Conservation (phyloP, 2,888 invertebrate species). For the Drosophila nr. fundita region DNA sequence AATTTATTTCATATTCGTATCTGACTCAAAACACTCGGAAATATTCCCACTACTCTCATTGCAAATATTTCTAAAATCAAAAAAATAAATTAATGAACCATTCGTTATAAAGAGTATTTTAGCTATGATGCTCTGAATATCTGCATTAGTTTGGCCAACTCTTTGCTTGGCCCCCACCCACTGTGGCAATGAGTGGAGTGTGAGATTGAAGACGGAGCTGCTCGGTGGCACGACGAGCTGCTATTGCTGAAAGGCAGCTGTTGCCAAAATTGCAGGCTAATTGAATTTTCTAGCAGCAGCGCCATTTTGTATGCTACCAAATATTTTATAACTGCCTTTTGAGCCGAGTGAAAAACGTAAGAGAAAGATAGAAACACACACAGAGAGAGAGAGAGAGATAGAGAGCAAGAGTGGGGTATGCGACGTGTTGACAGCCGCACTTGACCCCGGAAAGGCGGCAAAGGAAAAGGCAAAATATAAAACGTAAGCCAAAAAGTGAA, state of each 20-base stretch:
- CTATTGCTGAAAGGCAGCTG: constrained; percentile 73
- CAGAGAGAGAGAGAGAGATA: not conserved
- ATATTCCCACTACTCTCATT: not conserved
- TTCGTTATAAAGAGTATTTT: not conserved
- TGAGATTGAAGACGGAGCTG: constrained; percentile 3
- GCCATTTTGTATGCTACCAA: constrained; percentile 78
- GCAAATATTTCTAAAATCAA: too few species aligned
- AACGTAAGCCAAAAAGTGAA: constrained; percentile 36
- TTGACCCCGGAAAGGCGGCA: constrained; percentile 44
- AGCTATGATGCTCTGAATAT: constrained; percentile 1
- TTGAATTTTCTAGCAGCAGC: constrained; percentile 80
- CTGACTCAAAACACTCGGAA: not conserved
- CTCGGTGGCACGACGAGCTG: constrained; percentile 29
- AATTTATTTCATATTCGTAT: not conserved
- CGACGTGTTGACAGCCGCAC: constrained; percentile 55
- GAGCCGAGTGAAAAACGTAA: constrained; percentile 19
- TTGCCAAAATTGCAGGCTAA: constrained; percentile 80
- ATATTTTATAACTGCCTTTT: constrained; percentile 72
- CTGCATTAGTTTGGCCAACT: constrained; percentile 20
- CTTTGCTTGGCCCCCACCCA: constrained; percentile 16
- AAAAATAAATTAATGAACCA: not conserved
- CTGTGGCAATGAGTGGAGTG: constrained; percentile 11
- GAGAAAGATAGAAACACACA: constrained; percentile 3
- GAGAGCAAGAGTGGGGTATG: not conserved
- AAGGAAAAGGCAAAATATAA: constrained; percentile 39